Percentiles rank a stretch among this genome's conserved stretches.
Evolutionary conservation across 2,888 invertebrate species (phyloP).

Genomic region (Thysanoteuthis rhombus): DNA sequence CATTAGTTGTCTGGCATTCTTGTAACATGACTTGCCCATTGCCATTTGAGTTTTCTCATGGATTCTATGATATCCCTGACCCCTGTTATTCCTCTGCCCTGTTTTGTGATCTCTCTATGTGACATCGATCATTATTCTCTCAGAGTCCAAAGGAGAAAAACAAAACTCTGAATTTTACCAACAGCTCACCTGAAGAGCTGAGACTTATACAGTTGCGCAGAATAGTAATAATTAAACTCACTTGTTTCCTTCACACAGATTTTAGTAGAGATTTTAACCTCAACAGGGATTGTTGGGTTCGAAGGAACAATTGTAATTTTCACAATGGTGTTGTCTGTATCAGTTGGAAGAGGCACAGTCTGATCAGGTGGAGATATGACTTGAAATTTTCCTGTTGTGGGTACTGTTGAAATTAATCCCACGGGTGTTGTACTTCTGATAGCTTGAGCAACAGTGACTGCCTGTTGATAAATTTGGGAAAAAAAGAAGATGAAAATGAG

Average conservation of each 20-base stretch:
- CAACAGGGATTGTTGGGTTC: background rate
- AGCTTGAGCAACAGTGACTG: background rate
- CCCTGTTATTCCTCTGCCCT: no score
- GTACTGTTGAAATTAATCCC: background rate
- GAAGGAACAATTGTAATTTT: background rate
- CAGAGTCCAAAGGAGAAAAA: no score
- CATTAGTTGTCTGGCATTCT: no score
- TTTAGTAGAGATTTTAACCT: background rate
- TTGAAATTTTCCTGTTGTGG: background rate
- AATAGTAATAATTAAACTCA: background rate
- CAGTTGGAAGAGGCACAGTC: background rate
- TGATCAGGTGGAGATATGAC: background rate
- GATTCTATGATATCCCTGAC: no score
- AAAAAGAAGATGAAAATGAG: background rate
- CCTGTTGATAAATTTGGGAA: background rate
- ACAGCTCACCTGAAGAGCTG: background rate
- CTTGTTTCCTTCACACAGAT: slow-evolving; percentile 14
- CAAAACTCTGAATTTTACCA: background rate
- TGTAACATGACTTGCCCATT: no score
- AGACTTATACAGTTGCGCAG: background rate
- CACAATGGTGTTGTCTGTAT: background rate
- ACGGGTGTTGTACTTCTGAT: background rate
- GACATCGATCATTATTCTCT: no score
- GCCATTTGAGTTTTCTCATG: no score
- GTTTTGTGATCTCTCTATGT: no score